Evolutionary conservation across 2,113 vertebrate genomes (phyloP).

Genomic region (Theristicus caerulescens): DNA sequence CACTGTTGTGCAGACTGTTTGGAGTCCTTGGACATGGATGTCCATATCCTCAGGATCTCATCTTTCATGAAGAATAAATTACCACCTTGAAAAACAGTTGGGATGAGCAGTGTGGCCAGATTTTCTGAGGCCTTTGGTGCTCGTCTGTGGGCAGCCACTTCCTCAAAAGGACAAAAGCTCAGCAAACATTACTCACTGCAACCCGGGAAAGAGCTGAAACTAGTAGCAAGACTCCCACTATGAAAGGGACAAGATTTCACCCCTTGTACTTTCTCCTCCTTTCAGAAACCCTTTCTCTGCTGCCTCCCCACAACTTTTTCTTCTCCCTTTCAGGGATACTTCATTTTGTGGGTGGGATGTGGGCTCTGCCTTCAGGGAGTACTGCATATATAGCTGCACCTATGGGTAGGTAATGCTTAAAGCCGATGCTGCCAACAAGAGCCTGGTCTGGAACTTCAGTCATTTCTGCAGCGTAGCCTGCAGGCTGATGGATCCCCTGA

Average conservation of each 20-base stretch:
- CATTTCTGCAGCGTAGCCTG: not conserved
- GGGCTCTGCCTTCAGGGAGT: not conserved
- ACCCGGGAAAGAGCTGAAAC: not conserved
- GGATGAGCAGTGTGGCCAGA: not conserved
- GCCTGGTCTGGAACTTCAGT: not conserved
- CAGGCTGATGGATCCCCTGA: not conserved
- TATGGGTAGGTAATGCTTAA: not conserved
- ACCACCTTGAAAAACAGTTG: not conserved
- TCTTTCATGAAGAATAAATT: not conserved
- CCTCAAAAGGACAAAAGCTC: not conserved
- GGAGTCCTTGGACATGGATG: not conserved
- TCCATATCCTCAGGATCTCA: not conserved
- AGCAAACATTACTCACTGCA: not conserved
- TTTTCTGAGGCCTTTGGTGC: not conserved
- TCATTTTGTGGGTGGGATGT: not conserved
- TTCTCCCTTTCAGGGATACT: not conserved
- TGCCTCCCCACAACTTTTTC: not conserved
- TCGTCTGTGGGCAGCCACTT: not conserved
- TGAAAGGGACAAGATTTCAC: not conserved
- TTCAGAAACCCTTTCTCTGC: not conserved
- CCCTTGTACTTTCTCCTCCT: not conserved
- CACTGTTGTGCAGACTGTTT: not conserved
- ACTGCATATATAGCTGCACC: not conserved
- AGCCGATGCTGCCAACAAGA: not conserved
- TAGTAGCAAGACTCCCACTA: not conserved